Evolutionary conservation across 1,140 invertebrate genomes (phyloP), one percentile per base, ranked within the genome.

Genomic region (Battus philenor): DNA sequence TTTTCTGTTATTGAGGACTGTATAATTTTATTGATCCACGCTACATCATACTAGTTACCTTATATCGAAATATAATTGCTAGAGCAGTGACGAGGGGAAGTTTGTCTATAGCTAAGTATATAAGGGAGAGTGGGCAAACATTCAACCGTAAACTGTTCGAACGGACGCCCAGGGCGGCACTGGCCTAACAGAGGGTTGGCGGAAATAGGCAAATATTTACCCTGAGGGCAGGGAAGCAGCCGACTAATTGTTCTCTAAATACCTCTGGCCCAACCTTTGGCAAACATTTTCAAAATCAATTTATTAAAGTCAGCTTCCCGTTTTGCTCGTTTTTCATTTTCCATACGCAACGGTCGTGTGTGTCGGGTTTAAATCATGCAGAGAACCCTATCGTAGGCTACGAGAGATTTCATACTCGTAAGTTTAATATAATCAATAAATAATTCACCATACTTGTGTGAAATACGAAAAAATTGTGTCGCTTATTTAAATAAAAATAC

Each of bases 241-340:
- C 70, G 68, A 78, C 79, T 83, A 83, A 83, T 83, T 83, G 79
- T 75, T 79, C 74, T 83, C 79, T 83, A 83, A 83, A 83, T 83
- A 83, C 70, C 68, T 59, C 60, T 51, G 51, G 55, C 72, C 62
- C 59, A 73, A 69, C 70, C 75, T 73, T 69, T 47, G 32, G 50
- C 63, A 80, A 80, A 83, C 68, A 83, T 67, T 69, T 72, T 65
- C 57, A 52, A 76, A 77, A 76, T 70, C 70, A 71, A 80, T 80
- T 79, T 79, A 73, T 68, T 61, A 60, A 60, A 59, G 59, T 60
- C 60, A 60, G 67, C 62, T 68, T 58, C 49, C 50, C 34, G 49
- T 57, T 68, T 72, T 61, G 44, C 53, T 57, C 31, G 45, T 66
- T 67, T 70, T 69, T 67, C 43, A 50, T 39, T 24, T 33, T 10